These are phyloP conservation scores for Calameuta filiformis DNA, from an alignment of 2,888 invertebrate genomes.

Conservation along the genomic window DNA sequence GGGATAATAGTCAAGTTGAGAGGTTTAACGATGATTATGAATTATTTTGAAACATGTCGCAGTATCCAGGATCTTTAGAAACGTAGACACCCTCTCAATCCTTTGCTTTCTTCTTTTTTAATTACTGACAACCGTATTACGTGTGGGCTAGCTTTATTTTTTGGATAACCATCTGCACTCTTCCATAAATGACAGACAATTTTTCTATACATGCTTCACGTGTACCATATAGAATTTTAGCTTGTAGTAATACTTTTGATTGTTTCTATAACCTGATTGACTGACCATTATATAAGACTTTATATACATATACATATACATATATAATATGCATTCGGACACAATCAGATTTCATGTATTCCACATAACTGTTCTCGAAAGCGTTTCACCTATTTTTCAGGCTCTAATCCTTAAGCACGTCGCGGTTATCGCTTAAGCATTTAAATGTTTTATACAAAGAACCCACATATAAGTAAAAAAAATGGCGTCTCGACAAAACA, in stretches of 20 bases:
- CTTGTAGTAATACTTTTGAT: neutral
- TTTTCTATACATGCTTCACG: neutral
- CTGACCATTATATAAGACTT: slow-evolving; percentile 62
- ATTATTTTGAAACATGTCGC: neutral
- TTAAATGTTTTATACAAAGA: neutral
- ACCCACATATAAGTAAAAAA: neutral
- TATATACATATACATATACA: slow-evolving; percentile 35
- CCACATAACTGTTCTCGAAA: slow-evolving; percentile 5
- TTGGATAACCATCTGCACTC: slow-evolving; percentile 28
- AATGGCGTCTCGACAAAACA: neutral
- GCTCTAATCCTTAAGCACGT: neutral
- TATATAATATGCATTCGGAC: no score
- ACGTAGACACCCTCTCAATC: slow-evolving; percentile 28
- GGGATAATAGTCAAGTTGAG: neutral
- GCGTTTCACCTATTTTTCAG: neutral
- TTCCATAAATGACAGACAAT: slow-evolving; percentile 13
- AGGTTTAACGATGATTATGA: neutral
- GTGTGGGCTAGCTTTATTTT: slow-evolving; percentile 5
- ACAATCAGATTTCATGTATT: slow-evolving; percentile 1
- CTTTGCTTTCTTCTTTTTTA: neutral
- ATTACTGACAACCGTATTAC: slow-evolving; percentile 2
- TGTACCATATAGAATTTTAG: neutral
- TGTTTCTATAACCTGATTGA: slow-evolving; percentile 43
- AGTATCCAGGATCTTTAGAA: slow-evolving; percentile 1
- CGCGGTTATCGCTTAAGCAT: neutral